phyloP scores from a whole-genome alignment of 1,140 invertebrate species.

The Caenorhabditis inopinata region DNA sequence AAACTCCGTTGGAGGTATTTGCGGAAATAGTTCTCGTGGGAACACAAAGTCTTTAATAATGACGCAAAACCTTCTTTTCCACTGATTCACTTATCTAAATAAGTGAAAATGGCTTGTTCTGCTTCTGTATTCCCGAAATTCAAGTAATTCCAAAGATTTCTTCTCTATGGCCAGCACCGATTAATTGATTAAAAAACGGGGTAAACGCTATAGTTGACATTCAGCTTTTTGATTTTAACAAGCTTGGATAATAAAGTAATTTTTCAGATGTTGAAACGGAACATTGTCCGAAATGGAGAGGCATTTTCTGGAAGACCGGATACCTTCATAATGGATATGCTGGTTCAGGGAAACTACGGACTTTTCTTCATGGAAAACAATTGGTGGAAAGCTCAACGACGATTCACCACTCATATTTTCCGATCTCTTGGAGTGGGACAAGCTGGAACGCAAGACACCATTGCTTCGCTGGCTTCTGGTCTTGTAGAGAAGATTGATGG shows the following conservation, averaged over 20 bases:
- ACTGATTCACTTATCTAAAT: too few relatives aligned
- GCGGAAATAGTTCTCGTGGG: too few relatives aligned
- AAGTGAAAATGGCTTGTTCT: too few relatives aligned
- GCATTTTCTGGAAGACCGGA: neutral
- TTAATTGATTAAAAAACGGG: neutral
- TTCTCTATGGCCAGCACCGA: too few relatives aligned
- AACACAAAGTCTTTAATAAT: too few relatives aligned
- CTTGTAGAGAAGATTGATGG: slow-evolving; percentile 2
- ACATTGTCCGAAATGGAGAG: neutral
- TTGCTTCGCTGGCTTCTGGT: slow-evolving; percentile 9
- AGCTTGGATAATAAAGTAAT: neutral
- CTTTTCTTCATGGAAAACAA: slow-evolving; percentile 40
- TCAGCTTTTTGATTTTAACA: neutral
- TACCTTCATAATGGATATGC: slow-evolving; percentile 19
- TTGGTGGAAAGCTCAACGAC: slow-evolving; percentile 26
- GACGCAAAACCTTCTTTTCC: too few relatives aligned
- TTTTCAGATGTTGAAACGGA: slow-evolving; percentile 12
- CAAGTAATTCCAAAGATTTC: too few relatives aligned
- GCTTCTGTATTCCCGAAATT: too few relatives aligned
- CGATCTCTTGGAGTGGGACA: slow-evolving; percentile 24
- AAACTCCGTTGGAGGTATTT: too few relatives aligned
- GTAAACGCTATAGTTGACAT: neutral
- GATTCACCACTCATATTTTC: slow-evolving; percentile 31
- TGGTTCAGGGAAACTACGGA: slow-evolving; percentile 33
- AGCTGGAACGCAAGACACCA: slow-evolving; percentile 9